Conservation (phyloP, 2,113 vertebrate genomes). For the Danio rerio region DNA sequence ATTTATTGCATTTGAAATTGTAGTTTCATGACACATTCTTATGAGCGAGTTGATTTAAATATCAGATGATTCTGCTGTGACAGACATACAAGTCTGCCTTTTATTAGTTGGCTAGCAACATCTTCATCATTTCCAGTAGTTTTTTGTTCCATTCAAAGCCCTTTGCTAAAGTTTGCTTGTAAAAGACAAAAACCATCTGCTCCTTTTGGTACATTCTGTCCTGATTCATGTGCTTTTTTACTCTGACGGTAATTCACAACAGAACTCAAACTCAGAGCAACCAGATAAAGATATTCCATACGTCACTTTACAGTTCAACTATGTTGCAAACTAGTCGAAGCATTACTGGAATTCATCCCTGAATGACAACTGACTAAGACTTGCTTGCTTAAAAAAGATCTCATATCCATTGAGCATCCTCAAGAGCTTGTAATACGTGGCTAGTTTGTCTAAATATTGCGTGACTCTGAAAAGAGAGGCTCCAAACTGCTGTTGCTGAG, state of each 20-base stretch:
- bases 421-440: not conserved
- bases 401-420: not conserved
- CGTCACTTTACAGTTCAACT: not conserved
- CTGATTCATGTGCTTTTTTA: not conserved
- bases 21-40: not conserved
- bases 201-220: not conserved
- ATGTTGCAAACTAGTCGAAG: not conserved
- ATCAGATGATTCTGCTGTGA: not conserved
- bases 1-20: no score
- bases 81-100: not conserved
- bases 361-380: not conserved
- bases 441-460: not conserved
- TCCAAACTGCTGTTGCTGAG: not conserved
- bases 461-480: not conserved
- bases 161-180: not conserved
- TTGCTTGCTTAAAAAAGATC: not conserved
- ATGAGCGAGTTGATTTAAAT: not conserved
- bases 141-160: not conserved
- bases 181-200: not conserved
- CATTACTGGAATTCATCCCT: slow-evolving; percentile 9
- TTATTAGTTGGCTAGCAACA: not conserved
- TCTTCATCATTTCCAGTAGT: not conserved
- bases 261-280: not conserved
- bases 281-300: not conserved
- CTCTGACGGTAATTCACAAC: not conserved